Base-by-base conservation (phyloP, 2,113 vertebrate species). In the Cynocephalus volans region DNA sequence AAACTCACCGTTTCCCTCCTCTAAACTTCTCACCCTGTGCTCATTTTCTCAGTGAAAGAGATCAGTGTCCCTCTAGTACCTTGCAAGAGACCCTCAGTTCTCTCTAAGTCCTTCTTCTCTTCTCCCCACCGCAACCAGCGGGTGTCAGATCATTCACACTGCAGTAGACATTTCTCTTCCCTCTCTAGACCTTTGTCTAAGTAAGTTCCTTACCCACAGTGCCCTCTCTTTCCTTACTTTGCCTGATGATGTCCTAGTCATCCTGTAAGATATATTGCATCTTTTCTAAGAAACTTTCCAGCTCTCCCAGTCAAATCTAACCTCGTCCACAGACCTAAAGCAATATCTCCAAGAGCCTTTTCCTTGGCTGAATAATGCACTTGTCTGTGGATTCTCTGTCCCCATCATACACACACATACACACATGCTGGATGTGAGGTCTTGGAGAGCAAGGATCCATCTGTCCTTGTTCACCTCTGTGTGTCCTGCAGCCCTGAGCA, bases 401-500 rank as follows among this genome's bases (percentile, higher is more conserved):
- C 12, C 4, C 3, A 41, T 13, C 3, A 8, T 1, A 8, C 48
- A n/a, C 1, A 24, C 45, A 60, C 7, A 10, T 13, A 6, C 52
- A 41, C 1, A 13, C 28, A 70, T 15, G 8, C 13, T 19, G 45
- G 17, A 48, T 41, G 28, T 28, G 56, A 81, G 21, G 45, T 36
- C 15, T 23, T 70, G 33, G 93, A 11, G 48, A 33, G 28, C 17
- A 60, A 17, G 52, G 28, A 54, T 60, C 18, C 9, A 2, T 14
- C 18, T 12, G 2, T 14, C 54, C 28, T 54, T 41, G 24, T 17
- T 88, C n/a, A 23, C 10, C 19, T 64, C 52, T 6, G 1, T 8
- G 1, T 21, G n/a, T 0, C 48, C 73, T 5, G 18, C 10, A 6
- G 45, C 33, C n/a, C 60, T 18, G 8, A 70, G 85, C 31, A 64